Base-by-base conservation (phyloP, 2,888 invertebrate genomes). In the Strigamia maritima region DNA sequence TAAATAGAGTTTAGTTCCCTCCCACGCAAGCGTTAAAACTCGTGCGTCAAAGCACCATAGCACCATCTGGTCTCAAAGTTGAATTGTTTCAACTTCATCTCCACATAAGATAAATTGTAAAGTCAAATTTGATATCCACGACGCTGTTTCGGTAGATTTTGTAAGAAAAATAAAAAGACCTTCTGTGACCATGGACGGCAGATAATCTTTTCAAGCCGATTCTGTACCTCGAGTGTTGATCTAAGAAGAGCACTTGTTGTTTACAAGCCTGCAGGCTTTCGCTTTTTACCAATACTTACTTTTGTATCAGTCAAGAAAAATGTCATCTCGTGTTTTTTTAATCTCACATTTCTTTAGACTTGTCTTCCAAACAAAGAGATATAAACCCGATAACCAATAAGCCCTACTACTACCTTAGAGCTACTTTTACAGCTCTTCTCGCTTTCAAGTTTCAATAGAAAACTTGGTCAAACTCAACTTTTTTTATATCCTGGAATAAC, bases 311-410 rank as follows among this genome's bases (percentile, higher is more conserved):
- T 4, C 22, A 12, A 24, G 22, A n/a, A 65, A 65, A 65, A 65
- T 65, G 60, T 65, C 60, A 65, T 65, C 22, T 60, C 49, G 7
- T 44, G 12, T 44, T 6, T 60, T 19, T 60, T 60, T 60, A 60
- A 60, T 60, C 60, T 65, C 60, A 12, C n/a, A 65, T 44, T 44
- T 44, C 44, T 44, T 16, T 38, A n/a, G n/a, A 8, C 38, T 38
- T 38, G 38, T 38, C 44, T 44, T 12, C 10, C 19, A 24, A 65
- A 65, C 60, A 65, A 49, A 65, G 24, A 65, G 60, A 65, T 65
- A 22, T 65, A 65, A 65, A 65, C 22, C 60, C 60, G 60, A 65
- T 65, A 65, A 65, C 60, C 60, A 65, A 65, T 65, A 65, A 65
- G 19, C 44, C 44, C 8, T 35, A 35, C 35, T 8, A 35, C 49